Percentiles rank a stretch among this genome's conserved stretches.
Evolutionary conservation across 2,113 vertebrate genomes (phyloP).

Genomic region (Nerophis ophidion): DNA sequence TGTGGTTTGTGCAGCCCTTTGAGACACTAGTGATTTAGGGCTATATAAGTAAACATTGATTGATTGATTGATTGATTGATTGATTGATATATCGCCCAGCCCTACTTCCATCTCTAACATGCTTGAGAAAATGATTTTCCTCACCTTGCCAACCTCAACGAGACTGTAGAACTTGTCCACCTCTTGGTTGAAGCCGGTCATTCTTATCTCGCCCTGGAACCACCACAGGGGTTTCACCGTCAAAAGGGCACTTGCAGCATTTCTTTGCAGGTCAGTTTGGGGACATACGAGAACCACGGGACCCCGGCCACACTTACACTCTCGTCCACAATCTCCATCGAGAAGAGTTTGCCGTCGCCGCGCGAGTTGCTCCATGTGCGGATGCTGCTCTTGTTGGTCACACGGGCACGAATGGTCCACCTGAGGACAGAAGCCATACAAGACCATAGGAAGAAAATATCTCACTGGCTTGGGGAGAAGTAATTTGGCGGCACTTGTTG

Average conservation of each 20-base stretch:
- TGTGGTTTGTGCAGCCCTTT: too few relatives aligned
- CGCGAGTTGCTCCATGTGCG: constrained; percentile 97
- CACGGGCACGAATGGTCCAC: constrained; percentile 92
- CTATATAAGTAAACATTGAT: too few relatives aligned
- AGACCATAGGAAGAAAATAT: too few relatives aligned
- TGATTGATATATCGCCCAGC: too few relatives aligned
- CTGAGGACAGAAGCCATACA: constrained; percentile 52
- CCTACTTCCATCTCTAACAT: too few relatives aligned
- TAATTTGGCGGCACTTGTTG: too few relatives aligned
- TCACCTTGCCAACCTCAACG: constrained; percentile 91
- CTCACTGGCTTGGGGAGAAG: too few relatives aligned
- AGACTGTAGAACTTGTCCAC: constrained; percentile 91
- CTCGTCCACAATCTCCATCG: constrained; percentile 92
- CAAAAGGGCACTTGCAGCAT: not conserved
- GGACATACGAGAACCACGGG: not conserved
- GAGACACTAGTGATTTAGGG: too few relatives aligned
- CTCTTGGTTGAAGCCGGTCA: constrained; percentile 92
- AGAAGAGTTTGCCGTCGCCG: constrained; percentile 94
- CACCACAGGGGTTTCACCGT: not conserved
- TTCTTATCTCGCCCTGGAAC: constrained; percentile 90
- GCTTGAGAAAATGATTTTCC: not conserved
- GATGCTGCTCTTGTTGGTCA: constrained; percentile 90
- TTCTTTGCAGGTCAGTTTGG: not conserved
- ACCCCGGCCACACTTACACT: constrained; percentile 75
- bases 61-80: too few relatives aligned